These are phyloP conservation scores for Meriones unguiculatus DNA, from an alignment of 2,113 vertebrate genomes.

Conservation along the genomic window DNA sequence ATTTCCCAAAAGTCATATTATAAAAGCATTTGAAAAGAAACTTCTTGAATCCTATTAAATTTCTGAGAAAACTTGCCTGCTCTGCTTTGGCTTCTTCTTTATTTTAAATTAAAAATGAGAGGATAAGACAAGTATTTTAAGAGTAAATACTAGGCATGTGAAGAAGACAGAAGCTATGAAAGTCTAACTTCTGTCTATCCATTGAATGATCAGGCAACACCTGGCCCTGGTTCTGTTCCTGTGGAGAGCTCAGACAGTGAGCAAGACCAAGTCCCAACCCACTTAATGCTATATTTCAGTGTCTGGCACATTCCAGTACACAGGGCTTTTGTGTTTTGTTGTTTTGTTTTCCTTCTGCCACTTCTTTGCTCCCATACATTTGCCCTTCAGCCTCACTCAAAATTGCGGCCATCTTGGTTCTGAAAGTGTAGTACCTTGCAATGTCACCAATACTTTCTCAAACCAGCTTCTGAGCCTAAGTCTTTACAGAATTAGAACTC, in stretches of 20 bases:
- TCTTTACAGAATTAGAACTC: neutral
- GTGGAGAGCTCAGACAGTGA: neutral
- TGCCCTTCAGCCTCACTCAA: neutral
- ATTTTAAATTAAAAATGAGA: neutral
- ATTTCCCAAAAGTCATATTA: constrained; percentile 38
- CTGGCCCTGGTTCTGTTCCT: neutral
- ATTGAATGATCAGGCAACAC: neutral
- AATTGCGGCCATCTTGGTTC: neutral
- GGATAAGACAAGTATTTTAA: constrained; percentile 15
- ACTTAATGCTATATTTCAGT: neutral
- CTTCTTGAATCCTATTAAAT: constrained; percentile 48
- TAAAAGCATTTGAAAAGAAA: constrained; percentile 28
- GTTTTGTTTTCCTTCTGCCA: neutral
- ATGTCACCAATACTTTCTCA: neutral
- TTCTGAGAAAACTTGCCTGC: constrained; percentile 19
- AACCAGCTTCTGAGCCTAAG: neutral
- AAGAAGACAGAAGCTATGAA: neutral
- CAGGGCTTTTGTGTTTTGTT: neutral
- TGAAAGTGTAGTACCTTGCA: neutral
- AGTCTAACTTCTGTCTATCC: neutral
- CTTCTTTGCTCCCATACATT: neutral
- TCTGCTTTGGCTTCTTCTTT: constrained; percentile 40
- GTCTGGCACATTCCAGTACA: neutral
- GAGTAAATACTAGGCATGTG: neutral
- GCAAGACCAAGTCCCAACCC: neutral